Conservation (phyloP, 2,888 invertebrate species). For the Papilio protenor region DNA sequence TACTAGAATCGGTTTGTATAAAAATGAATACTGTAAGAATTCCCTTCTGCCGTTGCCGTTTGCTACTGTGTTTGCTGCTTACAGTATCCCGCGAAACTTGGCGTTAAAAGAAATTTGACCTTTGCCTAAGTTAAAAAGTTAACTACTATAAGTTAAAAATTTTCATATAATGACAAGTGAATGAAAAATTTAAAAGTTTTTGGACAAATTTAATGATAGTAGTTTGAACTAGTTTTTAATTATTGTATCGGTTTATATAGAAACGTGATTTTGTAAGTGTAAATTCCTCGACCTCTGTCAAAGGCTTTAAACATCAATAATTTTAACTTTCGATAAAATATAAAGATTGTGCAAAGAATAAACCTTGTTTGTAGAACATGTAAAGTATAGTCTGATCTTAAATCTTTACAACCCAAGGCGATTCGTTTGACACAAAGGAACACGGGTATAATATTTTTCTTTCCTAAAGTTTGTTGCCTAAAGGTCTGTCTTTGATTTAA, state of each 20-base stretch:
- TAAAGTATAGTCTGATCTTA: background rate
- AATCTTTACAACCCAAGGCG: conserved; percentile 12
- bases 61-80: too few species aligned
- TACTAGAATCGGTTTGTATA: too few species aligned
- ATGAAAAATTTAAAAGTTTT: too few species aligned
- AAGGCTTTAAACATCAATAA: background rate
- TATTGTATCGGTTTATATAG: too few species aligned
- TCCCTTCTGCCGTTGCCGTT: too few species aligned
- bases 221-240: conserved; percentile 9
- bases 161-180: too few species aligned
- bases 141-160: too few species aligned
- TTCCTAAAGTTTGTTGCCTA: conserved; percentile 11
- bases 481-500: conserved; percentile 30
- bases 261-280: conserved; percentile 28
- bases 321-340: background rate
- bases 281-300: background rate
- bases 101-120: too few species aligned
- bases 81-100: too few species aligned
- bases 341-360: background rate
- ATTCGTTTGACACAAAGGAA: conserved; percentile 12
- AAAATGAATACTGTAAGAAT: too few species aligned
- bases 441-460: conserved; percentile 1
- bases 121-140: too few species aligned
- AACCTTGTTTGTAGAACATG: background rate
- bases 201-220: too few species aligned